Evolutionary conservation across 2,888 invertebrate species (phyloP), one percentile per base, ranked within the genome.

Genomic region (Copidosoma aretas): DNA sequence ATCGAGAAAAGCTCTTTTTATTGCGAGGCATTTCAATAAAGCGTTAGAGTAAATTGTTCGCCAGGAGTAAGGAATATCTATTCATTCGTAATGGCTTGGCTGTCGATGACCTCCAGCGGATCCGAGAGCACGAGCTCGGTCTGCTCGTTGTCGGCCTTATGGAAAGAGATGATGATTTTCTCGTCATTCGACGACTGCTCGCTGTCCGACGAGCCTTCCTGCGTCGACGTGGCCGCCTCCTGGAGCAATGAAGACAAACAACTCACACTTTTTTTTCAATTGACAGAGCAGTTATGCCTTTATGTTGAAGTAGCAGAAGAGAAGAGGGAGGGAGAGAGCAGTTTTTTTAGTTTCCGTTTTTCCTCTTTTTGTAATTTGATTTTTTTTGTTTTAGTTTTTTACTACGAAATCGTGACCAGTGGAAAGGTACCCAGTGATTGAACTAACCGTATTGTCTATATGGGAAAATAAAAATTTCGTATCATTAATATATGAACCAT

Each of bases 161-260:
- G 90, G 60, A 91, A 89, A 10, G 91, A 90, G 10, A 91, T 88
- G 87, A 92, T 91, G 88, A 92, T 91, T 81, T 92, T 91, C 75
- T 91, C 91, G 75, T 91, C 91, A 74, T 89, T 89, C 73, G 91
- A 91, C 78, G 89, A 89, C 64, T 88, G 88, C 32, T 32, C 32
- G 70, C 91, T 91, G 76, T 91, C 91, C 0, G 91, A 91, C 3
- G 88, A 88, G 71, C 88, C 88, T 80, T 89, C 89, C 77, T 91
- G 91, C 1, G 91, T 91, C n/a, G 91, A 91, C 63, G 91, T 90
- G 54, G 91, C 90, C 60, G 89, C 88, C 81, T 90, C 90, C 90
- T 90, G 81, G 52, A 85, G 83, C 5, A 64, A 66, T 46, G 43
- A 46, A 32, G 32, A 32, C 32, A 32, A 32, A 32, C 32, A 32